Percentiles rank a stretch among this genome's conserved stretches.
These are phyloP conservation scores for Ispidina lecontei DNA, from an alignment of 2,797 vertebrate genomes.

Conservation along the genomic window DNA sequence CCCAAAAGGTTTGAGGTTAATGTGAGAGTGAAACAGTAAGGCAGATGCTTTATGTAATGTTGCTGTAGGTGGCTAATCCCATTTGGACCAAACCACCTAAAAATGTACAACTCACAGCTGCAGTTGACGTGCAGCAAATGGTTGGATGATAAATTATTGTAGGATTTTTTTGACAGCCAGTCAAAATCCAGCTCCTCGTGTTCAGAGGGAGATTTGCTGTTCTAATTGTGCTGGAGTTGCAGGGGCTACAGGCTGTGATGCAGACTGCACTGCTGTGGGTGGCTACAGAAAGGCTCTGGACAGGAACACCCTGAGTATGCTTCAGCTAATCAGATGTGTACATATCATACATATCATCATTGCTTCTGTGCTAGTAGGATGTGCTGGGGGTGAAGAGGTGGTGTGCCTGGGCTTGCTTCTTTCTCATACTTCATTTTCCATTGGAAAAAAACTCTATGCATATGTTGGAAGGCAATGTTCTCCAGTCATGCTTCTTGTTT, in stretches of 20 bases:
- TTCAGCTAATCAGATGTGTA: neutral
- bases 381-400: fast-evolving
- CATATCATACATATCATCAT: neutral
- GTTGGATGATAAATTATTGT: slow-evolving; percentile 19
- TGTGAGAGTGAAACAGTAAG: slow-evolving; percentile 67
- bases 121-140: slow-evolving; percentile 6
- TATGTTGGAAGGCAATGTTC: neutral
- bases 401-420: neutral
- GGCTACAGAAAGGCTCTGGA: neutral
- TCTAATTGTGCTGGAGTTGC: neutral
- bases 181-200: neutral
- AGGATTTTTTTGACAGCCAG: slow-evolving; percentile 36
- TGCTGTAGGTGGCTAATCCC: slow-evolving; percentile 53
- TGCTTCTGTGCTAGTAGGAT: neutral
- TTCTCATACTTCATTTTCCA: neutral
- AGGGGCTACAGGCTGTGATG: neutral
- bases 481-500: neutral
- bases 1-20: slow-evolving; percentile 69
- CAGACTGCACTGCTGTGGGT: neutral
- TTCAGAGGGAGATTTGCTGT: neutral
- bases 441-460: neutral
- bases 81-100: slow-evolving; percentile 30
- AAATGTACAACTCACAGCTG: slow-evolving; percentile 7
- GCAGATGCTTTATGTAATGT: slow-evolving; percentile 51
- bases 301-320: neutral